These are phyloP conservation scores for Calameuta idolon DNA, from an alignment of 2,888 invertebrate genomes.

Conservation along the genomic window DNA sequence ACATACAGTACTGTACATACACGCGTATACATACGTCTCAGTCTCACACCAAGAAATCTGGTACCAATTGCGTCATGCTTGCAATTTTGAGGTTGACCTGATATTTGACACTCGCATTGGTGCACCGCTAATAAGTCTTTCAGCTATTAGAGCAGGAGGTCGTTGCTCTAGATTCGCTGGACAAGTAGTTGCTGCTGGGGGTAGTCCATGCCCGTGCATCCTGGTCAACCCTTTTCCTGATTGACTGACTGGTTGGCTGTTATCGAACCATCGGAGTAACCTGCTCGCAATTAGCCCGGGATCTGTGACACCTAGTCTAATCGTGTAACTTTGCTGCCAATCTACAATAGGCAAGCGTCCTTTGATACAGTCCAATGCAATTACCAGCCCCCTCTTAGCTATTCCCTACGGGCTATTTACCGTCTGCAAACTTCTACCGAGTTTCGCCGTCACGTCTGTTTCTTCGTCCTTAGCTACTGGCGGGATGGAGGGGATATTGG, in stretches of 20 bases:
- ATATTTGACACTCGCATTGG: not conserved
- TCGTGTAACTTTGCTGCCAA: not conserved
- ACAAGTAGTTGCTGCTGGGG: not conserved
- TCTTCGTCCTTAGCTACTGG: not conserved
- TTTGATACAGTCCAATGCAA: not conserved
- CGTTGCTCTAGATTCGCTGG: not conserved
- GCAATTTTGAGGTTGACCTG: not conserved
- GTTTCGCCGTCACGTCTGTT: not conserved
- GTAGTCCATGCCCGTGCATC: not conserved
- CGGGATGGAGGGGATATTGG: not conserved
- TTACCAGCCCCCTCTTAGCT: not conserved
- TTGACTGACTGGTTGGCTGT: not conserved
- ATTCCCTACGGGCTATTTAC: not conserved
- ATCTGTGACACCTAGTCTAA: not conserved
- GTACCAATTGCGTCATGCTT: not conserved
- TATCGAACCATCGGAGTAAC: not conserved
- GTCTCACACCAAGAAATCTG: not conserved
- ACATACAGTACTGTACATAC: not conserved
- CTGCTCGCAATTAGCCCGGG: not conserved
- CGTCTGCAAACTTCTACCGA: not conserved
- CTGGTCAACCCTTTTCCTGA: not conserved
- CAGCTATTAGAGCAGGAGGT: not conserved
- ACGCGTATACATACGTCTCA: not conserved
- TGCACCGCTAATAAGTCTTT: not conserved
- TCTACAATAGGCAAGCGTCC: not conserved